Conservation (phyloP, 2,888 invertebrate genomes). For the Brassicogethes aeneus region DNA sequence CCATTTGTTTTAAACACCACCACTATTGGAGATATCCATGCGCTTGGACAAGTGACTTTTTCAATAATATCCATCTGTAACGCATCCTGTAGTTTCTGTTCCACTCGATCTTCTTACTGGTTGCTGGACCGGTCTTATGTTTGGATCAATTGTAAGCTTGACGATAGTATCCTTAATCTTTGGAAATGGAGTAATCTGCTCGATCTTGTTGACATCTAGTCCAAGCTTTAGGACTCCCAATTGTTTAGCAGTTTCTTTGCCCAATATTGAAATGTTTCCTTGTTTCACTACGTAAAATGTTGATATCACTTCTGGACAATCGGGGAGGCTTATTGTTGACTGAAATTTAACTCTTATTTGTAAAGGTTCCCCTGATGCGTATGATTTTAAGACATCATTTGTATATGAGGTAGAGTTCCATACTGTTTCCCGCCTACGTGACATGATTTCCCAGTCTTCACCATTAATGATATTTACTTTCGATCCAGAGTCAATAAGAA, state of each 20-base stretch:
- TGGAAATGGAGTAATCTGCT: conserved; percentile 8
- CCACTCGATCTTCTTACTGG: conserved; percentile 13
- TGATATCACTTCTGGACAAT: too few species aligned
- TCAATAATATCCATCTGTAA: conserved; percentile 20
- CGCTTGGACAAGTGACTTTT: conserved; percentile 20
- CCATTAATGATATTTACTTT: too few species aligned
- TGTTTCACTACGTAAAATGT: conserved; percentile 15
- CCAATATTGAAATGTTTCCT: conserved; percentile 11
- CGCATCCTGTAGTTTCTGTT: conserved; percentile 9
- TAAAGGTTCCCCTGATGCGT: too few species aligned
- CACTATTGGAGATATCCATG: conserved; percentile 26
- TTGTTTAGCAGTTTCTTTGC: conserved; percentile 11
- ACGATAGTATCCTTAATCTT: conserved; percentile 21
- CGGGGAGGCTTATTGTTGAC: too few species aligned
- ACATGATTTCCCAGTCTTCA: too few species aligned
- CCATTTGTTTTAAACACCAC: conserved; percentile 22
- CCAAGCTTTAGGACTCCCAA: conserved; percentile 10
- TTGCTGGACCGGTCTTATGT: conserved; percentile 21
- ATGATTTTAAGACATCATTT: too few species aligned
- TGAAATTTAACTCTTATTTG: too few species aligned
- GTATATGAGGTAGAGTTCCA: too few species aligned
- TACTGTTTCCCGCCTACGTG: too few species aligned
- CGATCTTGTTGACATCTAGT: conserved; percentile 4
- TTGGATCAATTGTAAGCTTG: conserved; percentile 17
- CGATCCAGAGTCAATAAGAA: too few species aligned